phyloP scores from a whole-genome alignment of 2,113 vertebrate genomes.

The Macquaria ambigua region DNA sequence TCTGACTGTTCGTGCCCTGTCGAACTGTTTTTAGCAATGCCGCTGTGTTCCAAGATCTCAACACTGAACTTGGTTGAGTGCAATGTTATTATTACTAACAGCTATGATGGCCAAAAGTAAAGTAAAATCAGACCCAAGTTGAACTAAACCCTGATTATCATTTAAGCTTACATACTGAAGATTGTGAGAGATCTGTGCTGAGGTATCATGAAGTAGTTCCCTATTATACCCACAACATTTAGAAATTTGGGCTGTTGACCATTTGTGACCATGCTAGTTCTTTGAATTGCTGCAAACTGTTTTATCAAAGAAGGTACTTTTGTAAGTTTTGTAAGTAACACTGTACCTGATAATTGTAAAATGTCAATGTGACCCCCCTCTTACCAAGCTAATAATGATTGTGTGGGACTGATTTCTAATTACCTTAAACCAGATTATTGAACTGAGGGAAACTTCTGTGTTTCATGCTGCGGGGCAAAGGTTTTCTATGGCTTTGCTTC shows the following conservation, averaged over 20 bases:
- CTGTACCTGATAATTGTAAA: slow-evolving; percentile 16
- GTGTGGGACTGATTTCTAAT: slow-evolving; percentile 3
- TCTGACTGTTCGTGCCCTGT: background rate
- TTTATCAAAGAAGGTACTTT: background rate
- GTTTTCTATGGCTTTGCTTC: background rate
- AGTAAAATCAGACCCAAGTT: slow-evolving; percentile 18
- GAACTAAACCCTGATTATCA: slow-evolving; percentile 1
- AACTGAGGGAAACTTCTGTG: background rate
- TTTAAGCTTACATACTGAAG: background rate
- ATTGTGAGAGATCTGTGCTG: background rate
- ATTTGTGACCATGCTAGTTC: background rate
- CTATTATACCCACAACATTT: background rate
- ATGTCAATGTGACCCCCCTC: background rate
- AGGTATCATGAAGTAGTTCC: background rate
- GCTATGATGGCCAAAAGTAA: background rate
- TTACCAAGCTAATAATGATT: background rate
- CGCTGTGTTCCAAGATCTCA: background rate
- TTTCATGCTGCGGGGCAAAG: background rate
- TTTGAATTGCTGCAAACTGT: slow-evolving; percentile 11
- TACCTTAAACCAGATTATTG: background rate
- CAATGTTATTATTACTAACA: background rate
- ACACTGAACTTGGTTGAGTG: background rate
- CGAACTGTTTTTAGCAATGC: background rate
- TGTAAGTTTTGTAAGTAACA: slow-evolving; percentile 18
- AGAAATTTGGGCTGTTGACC: background rate